These are phyloP conservation scores for Petrosia ficiformis DNA, from an alignment of 37 sponge, comb jelly and placozoan species.

Conservation along the genomic window DNA sequence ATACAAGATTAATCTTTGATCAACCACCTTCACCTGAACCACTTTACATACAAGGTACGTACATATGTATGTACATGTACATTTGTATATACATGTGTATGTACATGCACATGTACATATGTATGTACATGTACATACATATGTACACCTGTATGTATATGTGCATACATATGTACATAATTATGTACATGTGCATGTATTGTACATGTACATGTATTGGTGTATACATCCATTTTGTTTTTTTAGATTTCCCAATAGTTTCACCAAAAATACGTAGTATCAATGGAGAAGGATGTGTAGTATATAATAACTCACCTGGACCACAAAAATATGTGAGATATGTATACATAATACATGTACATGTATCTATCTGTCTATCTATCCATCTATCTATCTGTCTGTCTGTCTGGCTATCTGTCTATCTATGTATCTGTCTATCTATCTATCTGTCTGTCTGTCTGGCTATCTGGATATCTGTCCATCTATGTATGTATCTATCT, in stretches of 20 bases:
- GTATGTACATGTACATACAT: background rate
- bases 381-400: conserved; percentile 36
- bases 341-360: no score
- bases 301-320: conserved; percentile 58
- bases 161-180: background rate
- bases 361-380: background rate
- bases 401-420: no score
- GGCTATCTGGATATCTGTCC: conserved; percentile 25
- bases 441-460: conserved; percentile 9
- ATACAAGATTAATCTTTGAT: conserved; percentile 16
- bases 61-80: background rate
- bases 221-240: background rate
- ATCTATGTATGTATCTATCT: background rate
- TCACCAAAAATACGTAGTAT: conserved; percentile 47
- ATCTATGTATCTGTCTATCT: background rate
- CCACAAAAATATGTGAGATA: conserved; percentile 52
- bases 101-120: background rate
- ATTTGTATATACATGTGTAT: background rate
- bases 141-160: no score
- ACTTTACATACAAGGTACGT: conserved; percentile 26
- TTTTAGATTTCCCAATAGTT: background rate
- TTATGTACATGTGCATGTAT: no score
- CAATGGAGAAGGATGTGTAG: conserved; percentile 20
- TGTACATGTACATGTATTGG: no score
- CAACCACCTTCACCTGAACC: conserved; percentile 51